Percentiles rank a stretch among this genome's conserved stretches.
phyloP scores from a whole-genome alignment of 2,797 vertebrate genomes.

The Alectoris magna region DNA sequence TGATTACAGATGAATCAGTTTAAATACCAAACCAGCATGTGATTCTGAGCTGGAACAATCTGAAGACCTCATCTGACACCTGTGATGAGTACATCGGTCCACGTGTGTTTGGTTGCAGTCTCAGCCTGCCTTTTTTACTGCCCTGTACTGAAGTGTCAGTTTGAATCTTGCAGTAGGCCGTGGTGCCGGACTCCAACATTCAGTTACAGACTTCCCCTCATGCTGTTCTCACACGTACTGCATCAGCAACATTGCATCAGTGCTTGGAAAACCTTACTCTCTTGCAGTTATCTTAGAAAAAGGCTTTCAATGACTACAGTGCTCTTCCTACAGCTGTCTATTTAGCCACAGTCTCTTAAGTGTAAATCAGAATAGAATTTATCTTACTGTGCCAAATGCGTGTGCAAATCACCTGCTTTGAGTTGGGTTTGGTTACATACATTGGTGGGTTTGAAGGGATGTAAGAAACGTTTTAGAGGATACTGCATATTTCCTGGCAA shows the following conservation, averaged over 20 bases:
- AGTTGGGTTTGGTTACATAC: not conserved
- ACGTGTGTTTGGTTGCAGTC: not conserved
- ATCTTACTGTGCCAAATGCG: not conserved
- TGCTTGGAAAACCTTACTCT: not conserved
- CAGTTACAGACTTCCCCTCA: not conserved
- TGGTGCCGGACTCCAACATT: not conserved
- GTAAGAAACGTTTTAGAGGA: not conserved
- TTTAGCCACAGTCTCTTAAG: not conserved
- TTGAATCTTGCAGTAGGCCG: not conserved
- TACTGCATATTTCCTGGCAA: not conserved
- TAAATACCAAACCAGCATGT: not conserved
- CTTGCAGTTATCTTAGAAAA: not conserved
- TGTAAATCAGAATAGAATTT: not conserved
- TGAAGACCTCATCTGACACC: not conserved
- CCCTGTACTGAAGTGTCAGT: not conserved
- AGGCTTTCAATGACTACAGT: not conserved
- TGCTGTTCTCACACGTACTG: too few relatives aligned
- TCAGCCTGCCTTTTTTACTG: not conserved
- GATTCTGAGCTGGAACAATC: not conserved
- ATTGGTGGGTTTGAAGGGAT: not conserved
- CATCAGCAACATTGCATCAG: not conserved
- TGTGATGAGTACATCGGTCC: not conserved
- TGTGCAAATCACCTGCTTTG: not conserved
- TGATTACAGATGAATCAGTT: not conserved
- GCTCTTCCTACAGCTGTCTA: accelerated